phyloP scores from a whole-genome alignment of 1,140 invertebrate species.

The Adelges cooleyi region DNA sequence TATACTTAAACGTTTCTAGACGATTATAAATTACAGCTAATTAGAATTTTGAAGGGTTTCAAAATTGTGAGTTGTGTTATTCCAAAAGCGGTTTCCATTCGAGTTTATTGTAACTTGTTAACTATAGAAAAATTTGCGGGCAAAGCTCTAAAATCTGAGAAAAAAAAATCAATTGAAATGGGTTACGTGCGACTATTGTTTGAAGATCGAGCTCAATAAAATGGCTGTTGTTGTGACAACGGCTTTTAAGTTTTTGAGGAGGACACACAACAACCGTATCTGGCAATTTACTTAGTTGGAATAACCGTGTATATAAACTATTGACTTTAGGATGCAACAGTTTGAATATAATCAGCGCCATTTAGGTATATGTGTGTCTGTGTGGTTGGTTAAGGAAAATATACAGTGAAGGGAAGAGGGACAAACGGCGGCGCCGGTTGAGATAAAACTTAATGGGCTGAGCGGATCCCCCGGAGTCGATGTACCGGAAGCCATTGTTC shows the following conservation, averaged over 20 bases:
- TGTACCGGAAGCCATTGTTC: conserved; percentile 24
- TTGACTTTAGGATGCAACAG: not conserved
- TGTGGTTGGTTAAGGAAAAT: too few species aligned
- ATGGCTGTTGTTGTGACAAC: not conserved
- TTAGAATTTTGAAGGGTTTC: too few species aligned
- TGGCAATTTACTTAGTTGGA: not conserved
- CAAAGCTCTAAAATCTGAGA: too few species aligned
- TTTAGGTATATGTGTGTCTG: not conserved
- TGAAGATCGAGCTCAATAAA: not conserved
- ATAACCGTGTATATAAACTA: not conserved
- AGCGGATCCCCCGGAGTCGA: not conserved
- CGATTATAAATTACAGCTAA: too few species aligned
- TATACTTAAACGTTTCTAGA: too few species aligned
- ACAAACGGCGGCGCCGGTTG: not conserved
- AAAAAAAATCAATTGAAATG: too few species aligned
- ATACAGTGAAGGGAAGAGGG: too few species aligned
- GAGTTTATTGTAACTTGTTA: too few species aligned
- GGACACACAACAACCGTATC: not conserved
- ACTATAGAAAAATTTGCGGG: too few species aligned
- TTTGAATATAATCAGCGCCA: conserved; percentile 6
- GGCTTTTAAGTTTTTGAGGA: not conserved
- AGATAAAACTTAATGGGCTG: not conserved
- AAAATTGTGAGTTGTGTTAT: too few species aligned
- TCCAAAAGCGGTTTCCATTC: too few species aligned
- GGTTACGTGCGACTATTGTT: not conserved